phyloP scores from a whole-genome alignment of 1,140 invertebrate species.

The Triops cancriformis region DNA sequence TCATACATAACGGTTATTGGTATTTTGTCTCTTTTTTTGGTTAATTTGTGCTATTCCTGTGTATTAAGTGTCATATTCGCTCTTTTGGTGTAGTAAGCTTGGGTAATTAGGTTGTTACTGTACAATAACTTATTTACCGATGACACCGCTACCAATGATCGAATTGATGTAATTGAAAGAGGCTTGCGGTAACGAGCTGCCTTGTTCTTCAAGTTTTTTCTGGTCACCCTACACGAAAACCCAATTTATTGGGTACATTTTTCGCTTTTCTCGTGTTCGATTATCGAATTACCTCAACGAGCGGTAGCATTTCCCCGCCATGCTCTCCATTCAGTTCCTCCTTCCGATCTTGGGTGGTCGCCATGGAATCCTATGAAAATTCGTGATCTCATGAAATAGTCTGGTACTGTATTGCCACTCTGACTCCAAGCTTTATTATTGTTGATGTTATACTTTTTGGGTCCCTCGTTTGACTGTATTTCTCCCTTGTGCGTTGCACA shows the following conservation, averaged over 20 bases:
- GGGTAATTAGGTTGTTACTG: not conserved
- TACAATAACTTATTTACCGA: conserved; percentile 50
- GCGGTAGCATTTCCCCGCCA: not conserved
- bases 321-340: not conserved
- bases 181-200: conserved; percentile 40
- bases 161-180: conserved; percentile 89
- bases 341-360: not conserved
- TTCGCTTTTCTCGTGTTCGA: too few species aligned
- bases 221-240: not conserved
- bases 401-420: not conserved
- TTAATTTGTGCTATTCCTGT: too few species aligned
- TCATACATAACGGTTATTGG: too few species aligned
- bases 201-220: not conserved
- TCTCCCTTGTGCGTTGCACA: not conserved
- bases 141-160: conserved; percentile 83
- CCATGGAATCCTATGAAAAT: not conserved
- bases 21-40: too few species aligned
- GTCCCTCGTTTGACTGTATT: not conserved
- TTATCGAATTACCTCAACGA: not conserved
- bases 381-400: not conserved
- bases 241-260: not conserved
- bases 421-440: not conserved
- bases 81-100: too few species aligned
- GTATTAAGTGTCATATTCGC: not conserved
- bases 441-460: not conserved